Evolutionary conservation across 2,113 vertebrate species (phyloP).

Genomic region (Cyanoramphus novaezelandiae): DNA sequence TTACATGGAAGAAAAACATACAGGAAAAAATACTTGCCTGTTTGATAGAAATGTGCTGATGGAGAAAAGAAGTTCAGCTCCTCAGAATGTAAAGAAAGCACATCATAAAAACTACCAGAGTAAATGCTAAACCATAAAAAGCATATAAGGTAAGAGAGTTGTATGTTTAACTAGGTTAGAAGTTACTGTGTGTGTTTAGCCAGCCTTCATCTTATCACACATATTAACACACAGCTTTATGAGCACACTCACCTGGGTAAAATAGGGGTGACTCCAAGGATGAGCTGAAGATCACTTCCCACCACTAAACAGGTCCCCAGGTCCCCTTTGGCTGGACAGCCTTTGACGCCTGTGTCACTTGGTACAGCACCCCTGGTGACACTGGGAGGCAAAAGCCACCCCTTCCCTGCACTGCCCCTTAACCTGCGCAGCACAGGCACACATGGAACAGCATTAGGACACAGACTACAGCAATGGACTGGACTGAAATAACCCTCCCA

Average conservation of each 20-base stretch:
- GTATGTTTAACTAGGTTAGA: not conserved
- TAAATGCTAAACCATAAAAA: not conserved
- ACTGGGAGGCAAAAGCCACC: not conserved
- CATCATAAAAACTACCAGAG: not conserved
- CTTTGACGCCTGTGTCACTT: fast-evolving
- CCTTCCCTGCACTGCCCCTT: not conserved
- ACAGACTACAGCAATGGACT: not conserved
- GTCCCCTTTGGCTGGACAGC: not conserved
- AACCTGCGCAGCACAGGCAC: fast-evolving
- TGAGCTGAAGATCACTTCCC: not conserved
- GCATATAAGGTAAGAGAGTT: not conserved
- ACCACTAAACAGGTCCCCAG: not conserved
- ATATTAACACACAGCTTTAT: not conserved
- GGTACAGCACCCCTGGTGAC: not conserved
- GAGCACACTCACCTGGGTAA: not conserved
- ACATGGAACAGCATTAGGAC: fast-evolving
- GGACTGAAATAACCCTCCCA: not conserved
- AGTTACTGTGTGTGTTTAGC: not conserved
- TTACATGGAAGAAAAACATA: not conserved
- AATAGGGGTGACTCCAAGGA: not conserved
- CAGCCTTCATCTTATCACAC: not conserved
- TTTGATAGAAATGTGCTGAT: not conserved
- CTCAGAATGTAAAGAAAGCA: not conserved
- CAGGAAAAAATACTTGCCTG: not conserved
- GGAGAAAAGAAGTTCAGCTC: not conserved